Evolutionary conservation across 2,888 invertebrate genomes (phyloP).

Genomic region (Eristalis intricaria): DNA sequence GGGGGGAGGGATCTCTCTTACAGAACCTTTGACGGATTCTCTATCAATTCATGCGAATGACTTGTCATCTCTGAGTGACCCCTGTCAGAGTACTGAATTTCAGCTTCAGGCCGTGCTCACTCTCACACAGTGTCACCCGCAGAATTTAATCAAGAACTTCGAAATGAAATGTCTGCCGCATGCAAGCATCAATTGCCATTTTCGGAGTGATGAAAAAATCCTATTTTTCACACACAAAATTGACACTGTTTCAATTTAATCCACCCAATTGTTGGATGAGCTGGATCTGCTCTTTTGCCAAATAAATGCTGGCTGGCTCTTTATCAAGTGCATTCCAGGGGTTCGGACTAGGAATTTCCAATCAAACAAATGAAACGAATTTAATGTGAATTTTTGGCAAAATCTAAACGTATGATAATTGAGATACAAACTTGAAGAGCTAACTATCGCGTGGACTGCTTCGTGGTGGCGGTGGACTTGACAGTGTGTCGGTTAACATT

Average conservation of each 20-base stretch:
- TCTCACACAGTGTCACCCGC: not conserved
- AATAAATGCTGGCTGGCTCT: not conserved
- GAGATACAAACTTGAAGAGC: not conserved
- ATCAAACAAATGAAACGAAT: not conserved
- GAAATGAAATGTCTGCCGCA: not conserved
- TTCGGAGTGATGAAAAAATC: too few species aligned
- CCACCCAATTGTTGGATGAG: not conserved
- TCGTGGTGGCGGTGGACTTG: not conserved
- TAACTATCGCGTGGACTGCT: not conserved
- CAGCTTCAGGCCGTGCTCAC: too few species aligned
- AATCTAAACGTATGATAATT: not conserved
- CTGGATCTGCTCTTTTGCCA: too few species aligned
- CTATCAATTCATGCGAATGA: too few species aligned
- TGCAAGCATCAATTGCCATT: too few species aligned
- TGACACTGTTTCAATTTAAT: not conserved
- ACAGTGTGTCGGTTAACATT: not conserved
- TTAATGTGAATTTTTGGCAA: not conserved
- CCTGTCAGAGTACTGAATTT: too few species aligned
- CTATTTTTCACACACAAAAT: not conserved
- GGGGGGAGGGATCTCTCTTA: not conserved
- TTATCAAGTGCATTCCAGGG: not conserved
- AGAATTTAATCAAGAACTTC: not conserved
- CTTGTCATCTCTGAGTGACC: too few species aligned
- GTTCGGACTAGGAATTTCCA: not conserved
- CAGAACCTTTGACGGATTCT: not conserved